phyloP scores from a whole-genome alignment of 2,797 vertebrate species.

The Lycodopsis pacificus region DNA sequence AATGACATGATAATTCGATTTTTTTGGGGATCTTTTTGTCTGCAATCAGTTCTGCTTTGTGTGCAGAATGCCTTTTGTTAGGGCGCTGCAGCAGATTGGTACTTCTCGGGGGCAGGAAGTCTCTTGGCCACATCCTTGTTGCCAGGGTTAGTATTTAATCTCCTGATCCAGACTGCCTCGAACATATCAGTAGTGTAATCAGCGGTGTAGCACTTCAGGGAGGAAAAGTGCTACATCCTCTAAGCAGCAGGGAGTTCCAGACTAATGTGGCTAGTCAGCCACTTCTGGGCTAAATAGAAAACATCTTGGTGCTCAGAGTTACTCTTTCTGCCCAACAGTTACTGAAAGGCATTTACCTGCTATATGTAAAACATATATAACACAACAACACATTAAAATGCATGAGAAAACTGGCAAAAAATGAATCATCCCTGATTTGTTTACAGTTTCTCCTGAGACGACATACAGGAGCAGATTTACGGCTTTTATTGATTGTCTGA shows the following conservation, averaged over 20 bases:
- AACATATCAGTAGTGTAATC: slow-evolving; percentile 74
- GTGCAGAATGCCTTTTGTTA: slow-evolving; percentile 43
- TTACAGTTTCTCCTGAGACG: slow-evolving; percentile 56
- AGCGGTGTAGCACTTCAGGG: slow-evolving; percentile 66
- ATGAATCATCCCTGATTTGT: slow-evolving; percentile 54
- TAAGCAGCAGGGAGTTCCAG: slow-evolving; percentile 74
- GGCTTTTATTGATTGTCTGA: slow-evolving; percentile 67
- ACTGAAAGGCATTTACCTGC: background rate
- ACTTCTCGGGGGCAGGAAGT: slow-evolving; percentile 72
- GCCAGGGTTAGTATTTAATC: slow-evolving; percentile 68
- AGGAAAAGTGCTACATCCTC: slow-evolving; percentile 67
- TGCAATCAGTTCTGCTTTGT: slow-evolving; percentile 10
- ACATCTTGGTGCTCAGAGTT: slow-evolving; percentile 42
- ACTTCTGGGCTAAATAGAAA: slow-evolving; percentile 53
- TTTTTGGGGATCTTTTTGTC: slow-evolving; percentile 19
- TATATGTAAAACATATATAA: slow-evolving; percentile 5
- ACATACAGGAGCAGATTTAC: slow-evolving; percentile 58
- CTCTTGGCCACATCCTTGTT: slow-evolving; percentile 74
- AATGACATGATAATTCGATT: slow-evolving; percentile 41
- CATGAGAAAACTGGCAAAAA: slow-evolving; percentile 18
- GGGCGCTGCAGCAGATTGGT: slow-evolving; percentile 31
- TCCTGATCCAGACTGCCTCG: slow-evolving; percentile 64
- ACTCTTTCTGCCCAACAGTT: slow-evolving; percentile 8
- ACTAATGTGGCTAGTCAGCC: slow-evolving; percentile 60
- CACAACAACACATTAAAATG: slow-evolving; percentile 13